Percentiles rank a stretch among this genome's conserved stretches.
Evolutionary conservation across 2,888 invertebrate species (phyloP).

Genomic region (Eudiplozoon nipponicum): DNA sequence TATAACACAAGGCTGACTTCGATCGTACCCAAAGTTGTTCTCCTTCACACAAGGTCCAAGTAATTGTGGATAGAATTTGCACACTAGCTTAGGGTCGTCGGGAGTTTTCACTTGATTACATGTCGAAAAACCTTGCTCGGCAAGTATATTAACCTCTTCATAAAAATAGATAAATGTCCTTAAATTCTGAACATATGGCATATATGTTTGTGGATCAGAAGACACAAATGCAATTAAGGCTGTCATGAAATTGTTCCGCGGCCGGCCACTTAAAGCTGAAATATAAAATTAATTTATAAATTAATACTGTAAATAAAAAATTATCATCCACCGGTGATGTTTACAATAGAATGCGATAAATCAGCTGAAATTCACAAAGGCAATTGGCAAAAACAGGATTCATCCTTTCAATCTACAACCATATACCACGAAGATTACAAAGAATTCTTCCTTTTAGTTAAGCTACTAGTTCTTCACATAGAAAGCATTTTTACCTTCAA

Average conservation of each 20-base stretch:
- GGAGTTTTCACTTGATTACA: constrained; percentile 9
- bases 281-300: no score
- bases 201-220: constrained; percentile 11
- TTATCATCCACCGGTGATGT: no score
- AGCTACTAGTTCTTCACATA: no score
- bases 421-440: no score
- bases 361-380: no score
- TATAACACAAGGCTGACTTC: constrained; percentile 10
- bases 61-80: constrained; percentile 7
- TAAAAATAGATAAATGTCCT: constrained; percentile 7
- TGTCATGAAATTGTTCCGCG: constrained; percentile 2
- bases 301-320: no score
- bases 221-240: constrained; percentile 6
- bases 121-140: constrained; percentile 5
- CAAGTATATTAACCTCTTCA: constrained; percentile 1
- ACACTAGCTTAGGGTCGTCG: constrained; percentile 4
- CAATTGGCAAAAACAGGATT: no score
- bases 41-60: constrained; percentile 9
- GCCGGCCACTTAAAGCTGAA: no score
- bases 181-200: constrained; percentile 6
- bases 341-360: no score
- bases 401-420: no score
- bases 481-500: no score
- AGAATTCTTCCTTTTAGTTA: no score
- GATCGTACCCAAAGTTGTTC: constrained; percentile 15